Base-by-base conservation (phyloP, 2,888 invertebrate species). In the Ophioninae sp. region DNA sequence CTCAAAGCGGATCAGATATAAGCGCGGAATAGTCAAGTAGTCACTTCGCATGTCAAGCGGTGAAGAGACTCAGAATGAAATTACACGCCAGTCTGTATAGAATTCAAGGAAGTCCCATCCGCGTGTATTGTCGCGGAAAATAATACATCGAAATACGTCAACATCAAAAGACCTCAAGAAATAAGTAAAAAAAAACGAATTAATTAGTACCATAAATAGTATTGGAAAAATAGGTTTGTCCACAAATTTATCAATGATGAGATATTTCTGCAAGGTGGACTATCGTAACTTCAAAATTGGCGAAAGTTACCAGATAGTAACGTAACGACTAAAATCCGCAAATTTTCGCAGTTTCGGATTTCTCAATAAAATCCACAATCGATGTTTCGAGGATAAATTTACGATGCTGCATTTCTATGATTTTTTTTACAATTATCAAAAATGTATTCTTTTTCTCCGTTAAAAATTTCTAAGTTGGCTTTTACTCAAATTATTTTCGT, bases 1-100 rank as follows among this genome's bases (percentile, higher is more conserved):
- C 30, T 67, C 67, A 50, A 62, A 64, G 74, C 21, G 10, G 17
- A 64, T 64, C 23, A 13, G 7, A 37, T 30, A 37, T 64, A 50
- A 17, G 50, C 13, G 50, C 50, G 13, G 50, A 50, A 50, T 50
- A 50, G 50, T 17, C 50, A 17, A 50, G 50, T 50, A 17, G 50
- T 50, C 50, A 50, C 50, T 50, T 50, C 50, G 50, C 50, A 17
- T 50, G 50, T 50, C 50, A 50, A 17, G 50, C 50, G 50, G 13
- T 17, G 10, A 17, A 50, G 50, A 50, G 50, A 50, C 10, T 50
- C 13, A 1, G 50, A 50, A 50, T 50, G 50, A 50, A 50, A 50
- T 50, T 50, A 50, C 50, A 17, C 13, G 17, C 2, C 50, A 17
- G 17, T 13, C 5, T 10, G 17, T 50, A 50, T 50, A 17, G 13